Percentiles rank a stretch among this genome's conserved stretches.
Evolutionary conservation across 2,113 vertebrate species (phyloP).

Genomic region (Pituophis catenifer): DNA sequence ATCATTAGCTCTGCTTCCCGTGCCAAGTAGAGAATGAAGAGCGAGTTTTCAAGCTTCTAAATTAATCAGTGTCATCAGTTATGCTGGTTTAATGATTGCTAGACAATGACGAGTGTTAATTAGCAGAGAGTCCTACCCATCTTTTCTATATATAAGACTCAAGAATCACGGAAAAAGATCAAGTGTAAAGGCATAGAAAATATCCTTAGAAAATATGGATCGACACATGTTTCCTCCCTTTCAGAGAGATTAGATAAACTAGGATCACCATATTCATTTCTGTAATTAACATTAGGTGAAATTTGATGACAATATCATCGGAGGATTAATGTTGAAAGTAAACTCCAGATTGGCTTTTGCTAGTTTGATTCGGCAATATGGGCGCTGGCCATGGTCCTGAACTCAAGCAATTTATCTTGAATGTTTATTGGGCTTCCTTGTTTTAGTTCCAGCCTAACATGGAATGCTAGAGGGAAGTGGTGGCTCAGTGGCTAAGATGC

Average conservation of each 20-base stretch:
- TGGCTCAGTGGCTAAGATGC: too few species aligned
- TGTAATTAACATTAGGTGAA: neutral
- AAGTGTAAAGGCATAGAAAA: neutral
- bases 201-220: neutral
- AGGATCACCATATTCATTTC: neutral
- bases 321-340: neutral
- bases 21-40: neutral
- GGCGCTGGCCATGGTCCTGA: neutral
- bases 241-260: neutral
- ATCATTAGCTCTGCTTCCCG: neutral
- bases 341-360: neutral
- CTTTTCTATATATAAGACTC: neutral
- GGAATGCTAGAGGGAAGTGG: too few species aligned
- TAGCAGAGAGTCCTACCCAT: neutral
- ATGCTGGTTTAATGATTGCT: constrained; percentile 1
- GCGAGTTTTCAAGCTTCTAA: neutral
- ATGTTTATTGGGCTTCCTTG: neutral
- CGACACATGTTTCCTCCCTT: neutral
- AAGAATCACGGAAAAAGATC: neutral
- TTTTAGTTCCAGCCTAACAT: neutral
- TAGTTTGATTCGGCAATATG: neutral
- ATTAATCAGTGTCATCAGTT: neutral
- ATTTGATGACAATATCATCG: neutral
- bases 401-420: too few species aligned
- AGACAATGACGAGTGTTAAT: constrained; percentile 3